phyloP scores from a whole-genome alignment of 2,888 invertebrate genomes.

The Perithous albicinctus region DNA sequence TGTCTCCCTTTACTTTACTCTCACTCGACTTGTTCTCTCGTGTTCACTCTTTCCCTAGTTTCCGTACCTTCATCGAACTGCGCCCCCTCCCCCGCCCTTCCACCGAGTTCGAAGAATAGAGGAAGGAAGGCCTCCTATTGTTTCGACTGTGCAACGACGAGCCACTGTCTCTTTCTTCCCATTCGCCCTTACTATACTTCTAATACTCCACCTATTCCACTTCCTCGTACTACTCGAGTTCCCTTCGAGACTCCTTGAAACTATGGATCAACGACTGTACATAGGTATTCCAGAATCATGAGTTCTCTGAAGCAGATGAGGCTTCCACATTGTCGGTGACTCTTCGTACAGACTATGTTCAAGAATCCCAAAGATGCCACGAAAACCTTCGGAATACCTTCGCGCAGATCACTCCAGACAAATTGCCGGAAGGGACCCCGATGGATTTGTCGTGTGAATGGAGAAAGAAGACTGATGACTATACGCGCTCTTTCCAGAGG shows the following conservation, averaged over 20 bases:
- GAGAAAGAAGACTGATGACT: background rate
- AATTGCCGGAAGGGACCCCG: background rate
- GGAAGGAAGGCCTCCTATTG: constrained; percentile 68
- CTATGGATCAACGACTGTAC: constrained; percentile 9
- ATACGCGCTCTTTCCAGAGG: background rate
- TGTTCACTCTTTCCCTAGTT: constrained; percentile 44
- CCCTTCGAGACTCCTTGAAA: constrained; percentile 20
- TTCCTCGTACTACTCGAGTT: constrained; percentile 25
- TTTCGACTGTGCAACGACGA: constrained; percentile 64
- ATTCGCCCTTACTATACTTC: background rate
- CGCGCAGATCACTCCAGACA: background rate
- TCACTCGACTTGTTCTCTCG: constrained; percentile 28
- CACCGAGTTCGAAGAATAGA: constrained; percentile 55
- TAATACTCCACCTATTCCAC: constrained; percentile 16
- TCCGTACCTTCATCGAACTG: constrained; percentile 55
- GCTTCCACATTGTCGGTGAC: constrained; percentile 1
- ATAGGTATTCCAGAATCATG: background rate
- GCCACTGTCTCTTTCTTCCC: constrained; percentile 37
- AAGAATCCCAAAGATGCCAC: background rate
- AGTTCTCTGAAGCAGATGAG: constrained; percentile 17
- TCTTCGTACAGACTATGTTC: background rate
- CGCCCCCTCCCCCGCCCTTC: no score
- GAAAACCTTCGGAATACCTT: background rate
- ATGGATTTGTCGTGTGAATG: background rate
- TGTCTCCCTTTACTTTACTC: constrained; percentile 33